A percentile compares a stretch with the other conserved stretches of the same genome.
phyloP scores from a whole-genome alignment of 2,888 invertebrate genomes.

The Sialis lutaria region DNA sequence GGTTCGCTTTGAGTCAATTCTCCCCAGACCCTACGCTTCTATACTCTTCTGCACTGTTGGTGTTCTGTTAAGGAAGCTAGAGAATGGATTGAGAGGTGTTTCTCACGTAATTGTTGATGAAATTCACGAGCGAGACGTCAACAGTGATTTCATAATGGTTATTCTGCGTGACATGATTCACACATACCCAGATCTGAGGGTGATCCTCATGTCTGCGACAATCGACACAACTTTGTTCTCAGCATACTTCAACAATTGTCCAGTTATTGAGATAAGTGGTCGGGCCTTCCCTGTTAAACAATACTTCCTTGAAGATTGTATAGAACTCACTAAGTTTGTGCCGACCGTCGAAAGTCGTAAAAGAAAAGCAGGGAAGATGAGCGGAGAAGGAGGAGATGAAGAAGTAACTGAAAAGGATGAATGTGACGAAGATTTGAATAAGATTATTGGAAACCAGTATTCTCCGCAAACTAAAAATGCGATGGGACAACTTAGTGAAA shows the following conservation, averaged over 20 bases:
- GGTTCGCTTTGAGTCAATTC: constrained; percentile 82
- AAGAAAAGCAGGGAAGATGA: constrained; percentile 34
- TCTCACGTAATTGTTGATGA: constrained; percentile 97
- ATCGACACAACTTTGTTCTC: constrained; percentile 88
- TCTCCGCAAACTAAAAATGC: constrained; percentile 44
- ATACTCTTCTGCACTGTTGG: constrained; percentile 95
- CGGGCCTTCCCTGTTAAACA: constrained; percentile 75
- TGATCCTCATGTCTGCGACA: constrained; percentile 96
- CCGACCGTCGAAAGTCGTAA: constrained; percentile 58
- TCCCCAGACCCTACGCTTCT: constrained; percentile 86
- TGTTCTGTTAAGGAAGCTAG: constrained; percentile 80
- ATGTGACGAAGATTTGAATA: constrained; percentile 62
- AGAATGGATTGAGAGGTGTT: constrained; percentile 83
- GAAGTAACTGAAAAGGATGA: constrained; percentile 23
- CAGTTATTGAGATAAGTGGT: constrained; percentile 81
- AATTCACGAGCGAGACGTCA: constrained; percentile 83
- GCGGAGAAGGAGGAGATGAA: constrained; percentile 39
- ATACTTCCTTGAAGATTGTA: constrained; percentile 85
- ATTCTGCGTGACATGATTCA: constrained; percentile 89
- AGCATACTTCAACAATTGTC: constrained; percentile 79
- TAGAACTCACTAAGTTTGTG: constrained; percentile 70
- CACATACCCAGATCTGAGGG: constrained; percentile 74
- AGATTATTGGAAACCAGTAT: constrained; percentile 29
- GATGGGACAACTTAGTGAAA: constrained; percentile 68
- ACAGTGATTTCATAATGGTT: constrained; percentile 86